phyloP scores from a whole-genome alignment of 2,113 vertebrate species.

The Conger conger region DNA sequence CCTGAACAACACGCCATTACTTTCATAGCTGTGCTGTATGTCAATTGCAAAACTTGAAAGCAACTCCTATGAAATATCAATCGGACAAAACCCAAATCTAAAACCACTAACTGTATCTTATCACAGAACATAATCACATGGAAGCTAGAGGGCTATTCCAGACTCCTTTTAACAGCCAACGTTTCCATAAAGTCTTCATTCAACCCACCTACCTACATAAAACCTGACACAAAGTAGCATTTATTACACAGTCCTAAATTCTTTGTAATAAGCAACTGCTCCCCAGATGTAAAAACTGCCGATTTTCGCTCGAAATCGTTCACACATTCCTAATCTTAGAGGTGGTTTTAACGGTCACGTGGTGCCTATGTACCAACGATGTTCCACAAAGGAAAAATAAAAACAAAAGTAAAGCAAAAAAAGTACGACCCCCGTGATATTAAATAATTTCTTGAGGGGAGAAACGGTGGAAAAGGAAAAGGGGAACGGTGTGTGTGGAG shows the following conservation, averaged over 20 bases:
- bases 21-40: too few relatives aligned
- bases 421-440: not conserved
- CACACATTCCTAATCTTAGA: not conserved
- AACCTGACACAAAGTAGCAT: not conserved
- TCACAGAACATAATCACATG: not conserved
- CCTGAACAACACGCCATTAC: not conserved
- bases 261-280: not conserved
- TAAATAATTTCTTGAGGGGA: not conserved
- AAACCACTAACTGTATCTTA: not conserved
- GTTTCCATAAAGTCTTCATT: not conserved
- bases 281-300: not conserved
- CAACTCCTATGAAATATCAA: not conserved
- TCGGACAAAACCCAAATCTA: not conserved
- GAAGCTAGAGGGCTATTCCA: not conserved
- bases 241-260: not conserved
- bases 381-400: constrained; percentile 6
- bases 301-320: not conserved
- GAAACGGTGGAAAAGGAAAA: not conserved
- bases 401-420: not conserved
- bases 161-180: not conserved
- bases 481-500: constrained; percentile 44
- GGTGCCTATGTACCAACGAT: not conserved
- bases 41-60: not conserved
- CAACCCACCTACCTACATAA: not conserved
- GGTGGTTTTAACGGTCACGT: not conserved